Percentiles rank a stretch among this genome's conserved stretches.
These are phyloP conservation scores for Ictidomys tridecemlineatus DNA, from an alignment of 2,113 vertebrate species.

Conservation along the genomic window DNA sequence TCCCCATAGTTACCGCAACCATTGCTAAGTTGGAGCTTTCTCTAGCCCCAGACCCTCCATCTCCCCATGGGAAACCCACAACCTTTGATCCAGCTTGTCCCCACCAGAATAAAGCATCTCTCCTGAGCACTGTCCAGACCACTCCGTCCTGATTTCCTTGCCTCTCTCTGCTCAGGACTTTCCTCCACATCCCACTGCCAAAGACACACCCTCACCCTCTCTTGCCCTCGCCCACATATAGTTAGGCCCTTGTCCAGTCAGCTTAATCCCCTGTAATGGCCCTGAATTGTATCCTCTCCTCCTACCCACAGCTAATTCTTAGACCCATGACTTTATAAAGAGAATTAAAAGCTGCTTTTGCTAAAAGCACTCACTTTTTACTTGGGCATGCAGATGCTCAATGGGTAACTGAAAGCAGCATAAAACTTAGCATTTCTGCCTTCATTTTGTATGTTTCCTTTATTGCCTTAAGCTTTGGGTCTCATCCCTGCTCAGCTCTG, in stretches of 20 bases:
- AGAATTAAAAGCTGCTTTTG: background rate
- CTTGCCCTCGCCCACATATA: too few relatives aligned
- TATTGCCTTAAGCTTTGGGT: background rate
- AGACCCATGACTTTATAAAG: background rate
- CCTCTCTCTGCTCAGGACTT: background rate
- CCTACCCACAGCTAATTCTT: rapidly evolving
- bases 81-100: background rate
- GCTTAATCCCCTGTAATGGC: too few relatives aligned
- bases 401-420: background rate
- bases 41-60: background rate
- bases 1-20: background rate
- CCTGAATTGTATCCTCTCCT: background rate
- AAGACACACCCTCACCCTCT: background rate
- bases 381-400: background rate
- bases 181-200: too few relatives aligned
- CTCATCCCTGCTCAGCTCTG: background rate
- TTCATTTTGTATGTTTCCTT: background rate
- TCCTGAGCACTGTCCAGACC: background rate
- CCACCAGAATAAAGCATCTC: background rate
- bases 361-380: background rate
- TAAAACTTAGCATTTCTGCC: background rate
- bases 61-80: too few relatives aligned
- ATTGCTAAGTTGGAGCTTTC: background rate
- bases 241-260: background rate
- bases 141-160: too few relatives aligned